Conservation (phyloP, 2,797 vertebrate species). For the Malurus leucopterus region DNA sequence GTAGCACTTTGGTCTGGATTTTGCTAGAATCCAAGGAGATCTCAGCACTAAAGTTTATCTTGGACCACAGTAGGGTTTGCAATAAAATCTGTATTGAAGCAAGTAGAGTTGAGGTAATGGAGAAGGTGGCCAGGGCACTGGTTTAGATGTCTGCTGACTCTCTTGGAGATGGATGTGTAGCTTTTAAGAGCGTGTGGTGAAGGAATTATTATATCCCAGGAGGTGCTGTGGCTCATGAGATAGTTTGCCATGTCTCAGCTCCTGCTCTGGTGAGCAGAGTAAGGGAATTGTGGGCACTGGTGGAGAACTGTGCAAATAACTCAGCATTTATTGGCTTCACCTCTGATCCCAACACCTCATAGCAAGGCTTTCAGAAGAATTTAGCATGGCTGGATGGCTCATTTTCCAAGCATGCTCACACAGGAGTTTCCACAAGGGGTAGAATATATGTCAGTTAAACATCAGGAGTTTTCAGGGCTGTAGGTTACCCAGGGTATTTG, state of each 20-base stretch:
- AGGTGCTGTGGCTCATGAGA: not conserved
- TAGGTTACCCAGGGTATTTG: not conserved
- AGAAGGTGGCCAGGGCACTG: not conserved
- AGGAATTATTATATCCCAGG: not conserved
- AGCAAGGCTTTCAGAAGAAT: not conserved
- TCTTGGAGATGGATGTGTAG: not conserved
- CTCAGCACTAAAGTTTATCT: not conserved
- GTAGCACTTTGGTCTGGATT: not conserved
- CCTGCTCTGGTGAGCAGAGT: not conserved
- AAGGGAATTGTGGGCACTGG: not conserved
- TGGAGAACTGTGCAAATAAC: not conserved
- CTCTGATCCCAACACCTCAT: not conserved
- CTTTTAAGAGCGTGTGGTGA: not conserved
- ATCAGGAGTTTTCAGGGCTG: not conserved
- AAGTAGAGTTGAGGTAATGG: not conserved
- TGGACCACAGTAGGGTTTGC: not conserved
- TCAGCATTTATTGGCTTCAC: conserved; percentile 4
- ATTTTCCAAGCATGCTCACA: not conserved
- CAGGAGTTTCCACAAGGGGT: not conserved
- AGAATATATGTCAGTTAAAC: not conserved
- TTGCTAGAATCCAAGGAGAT: not conserved
- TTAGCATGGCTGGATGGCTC: not conserved
- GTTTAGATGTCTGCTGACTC: not conserved
- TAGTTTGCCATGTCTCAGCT: not conserved
- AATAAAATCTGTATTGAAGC: not conserved